Evolutionary conservation across 1,140 invertebrate genomes (phyloP).

Genomic region (Maniola jurtina): DNA sequence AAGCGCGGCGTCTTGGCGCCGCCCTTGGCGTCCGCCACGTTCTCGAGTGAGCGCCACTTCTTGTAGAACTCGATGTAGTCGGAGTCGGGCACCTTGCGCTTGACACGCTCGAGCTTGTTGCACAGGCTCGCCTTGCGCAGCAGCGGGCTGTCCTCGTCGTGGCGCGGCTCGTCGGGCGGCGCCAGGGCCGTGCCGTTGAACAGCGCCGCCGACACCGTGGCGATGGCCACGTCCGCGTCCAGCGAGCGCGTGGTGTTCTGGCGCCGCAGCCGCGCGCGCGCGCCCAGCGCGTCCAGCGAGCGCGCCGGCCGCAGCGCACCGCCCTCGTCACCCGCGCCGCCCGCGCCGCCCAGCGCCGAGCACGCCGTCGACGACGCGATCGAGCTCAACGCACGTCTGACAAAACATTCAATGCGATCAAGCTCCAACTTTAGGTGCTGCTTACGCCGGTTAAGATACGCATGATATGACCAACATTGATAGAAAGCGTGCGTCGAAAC

Average conservation of each 20-base stretch:
- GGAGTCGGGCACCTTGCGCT: conserved; percentile 64
- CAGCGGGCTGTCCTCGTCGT: conserved; percentile 72
- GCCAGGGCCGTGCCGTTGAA: conserved; percentile 73
- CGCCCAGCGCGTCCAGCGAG: conserved; percentile 63
- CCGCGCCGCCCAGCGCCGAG: conserved; percentile 32
- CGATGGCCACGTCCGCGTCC: conserved; percentile 59
- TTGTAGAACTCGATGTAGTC: conserved; percentile 81
- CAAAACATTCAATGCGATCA: background rate
- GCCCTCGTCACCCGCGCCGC: conserved; percentile 24
- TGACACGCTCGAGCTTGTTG: conserved; percentile 60
- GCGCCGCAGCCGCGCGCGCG: conserved; percentile 45
- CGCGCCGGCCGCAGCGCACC: conserved; percentile 53
- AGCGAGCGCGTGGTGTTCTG: conserved; percentile 66
- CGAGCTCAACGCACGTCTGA: conserved; percentile 69
- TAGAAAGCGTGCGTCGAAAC: no score
- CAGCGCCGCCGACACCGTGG: conserved; percentile 66
- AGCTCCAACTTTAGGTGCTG: no score
- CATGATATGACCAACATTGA: no score
- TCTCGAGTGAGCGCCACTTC: conserved; percentile 88
- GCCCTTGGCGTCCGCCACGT: conserved; percentile 78
- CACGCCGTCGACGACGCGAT: conserved; percentile 72
- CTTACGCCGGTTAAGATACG: no score
- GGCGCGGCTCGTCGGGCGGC: conserved; percentile 70
- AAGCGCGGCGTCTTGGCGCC: conserved; percentile 72
- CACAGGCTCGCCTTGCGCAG: conserved; percentile 71